Base-by-base conservation (phyloP, 2,113 vertebrate species). In the Cyphomyrus plagiostoma region DNA sequence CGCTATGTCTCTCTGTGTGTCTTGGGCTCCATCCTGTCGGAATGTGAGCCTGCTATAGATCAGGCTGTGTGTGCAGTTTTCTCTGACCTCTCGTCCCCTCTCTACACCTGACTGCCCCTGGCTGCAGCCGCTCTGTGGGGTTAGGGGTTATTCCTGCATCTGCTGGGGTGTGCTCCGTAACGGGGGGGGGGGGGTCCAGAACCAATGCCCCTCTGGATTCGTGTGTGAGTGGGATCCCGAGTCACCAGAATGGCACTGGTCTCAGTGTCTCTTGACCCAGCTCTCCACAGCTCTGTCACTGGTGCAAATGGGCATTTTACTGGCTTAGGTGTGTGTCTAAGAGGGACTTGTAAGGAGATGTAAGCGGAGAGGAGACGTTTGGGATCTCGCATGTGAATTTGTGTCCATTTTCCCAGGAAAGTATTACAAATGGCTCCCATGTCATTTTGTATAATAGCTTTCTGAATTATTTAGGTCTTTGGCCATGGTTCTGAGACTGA, bases 391-490 rank as follows among this genome's bases (percentile, higher is more conserved):
- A 26, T 66, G 10, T 13, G 62, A 70, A 13, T 70, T 70, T 70
- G n/a, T 62, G 58, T 66, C 23, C 9, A 2, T 70, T 70, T 70
- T 26, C 62, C 62, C 10, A 26, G 62, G 62, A 80, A 80, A 35
- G 8, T 42, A 42, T 80, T 80, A 42, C 35, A 80, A 80, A 39
- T 80, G 35, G 35, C 35, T 42, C 30, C 30, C 17, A 2, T 77
- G 74, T 42, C 4, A 56, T 11, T 80, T 80, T n/a, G 10, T 80
- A 42, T 80, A 80, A 80, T 42, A 80, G 74, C 74, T 42, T 80
- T 42, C 74, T 80, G 74, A 80, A 80, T 80, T 80, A 80, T 80
- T 80, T 80, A 80, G 74, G 74, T 11, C 74, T 80, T 42, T 42
- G 35, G 62, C 3, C 26, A 26, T 10, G 0, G 62, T 70, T 80